Base-by-base conservation (phyloP, 1,140 invertebrate species). In the Forficula auricularia region DNA sequence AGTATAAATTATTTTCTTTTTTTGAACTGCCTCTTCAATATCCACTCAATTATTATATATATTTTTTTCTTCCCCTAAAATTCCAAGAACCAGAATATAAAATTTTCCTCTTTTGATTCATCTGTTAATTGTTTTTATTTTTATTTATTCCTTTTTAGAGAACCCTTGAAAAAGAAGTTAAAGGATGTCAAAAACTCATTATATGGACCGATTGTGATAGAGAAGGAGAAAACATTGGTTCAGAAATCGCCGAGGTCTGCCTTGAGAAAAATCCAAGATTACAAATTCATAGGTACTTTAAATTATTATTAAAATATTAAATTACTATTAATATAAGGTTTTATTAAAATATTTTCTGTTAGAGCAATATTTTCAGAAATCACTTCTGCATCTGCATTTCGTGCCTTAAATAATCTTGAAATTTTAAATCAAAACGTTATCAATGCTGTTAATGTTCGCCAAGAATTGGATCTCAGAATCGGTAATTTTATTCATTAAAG, bases 151-250 rank as follows among this genome's bases (percentile, higher is more conserved):
- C n/a, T n/a, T n/a, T n/a, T 67, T 48, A 86, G 78, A 70, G 62
- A 62, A 92, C 84, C 19, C 62, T 95, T 45, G 82, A 94, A 64
- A 66, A 68, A 53, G 86, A 96, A 72, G 67, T 84, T 6, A 57
- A 71, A 39, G 64, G 63, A n/a, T 87, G 83, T 54, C 62, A 79
- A 44, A 73, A 75, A 1, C 65, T 99, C 7, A 82, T 99, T 15
- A 92, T 99, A 50, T 99, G 96, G 95, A 98, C 95, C 27, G 96
- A 99, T 92, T 96, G 95, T 72, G 96, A 99, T 72, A 77, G 95
- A 67, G 96, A 99, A 74, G 96, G 96, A 42, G 96, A 99, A 70
- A 97, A 98, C 60, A 99, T 99, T 64, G 95, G 96, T 2, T 96
- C 79, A 73, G 94, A 99, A 73, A 79, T 98, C 9, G 94, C 98